phyloP scores from a whole-genome alignment of 2,113 vertebrate genomes.

The Hyaena hyaena region DNA sequence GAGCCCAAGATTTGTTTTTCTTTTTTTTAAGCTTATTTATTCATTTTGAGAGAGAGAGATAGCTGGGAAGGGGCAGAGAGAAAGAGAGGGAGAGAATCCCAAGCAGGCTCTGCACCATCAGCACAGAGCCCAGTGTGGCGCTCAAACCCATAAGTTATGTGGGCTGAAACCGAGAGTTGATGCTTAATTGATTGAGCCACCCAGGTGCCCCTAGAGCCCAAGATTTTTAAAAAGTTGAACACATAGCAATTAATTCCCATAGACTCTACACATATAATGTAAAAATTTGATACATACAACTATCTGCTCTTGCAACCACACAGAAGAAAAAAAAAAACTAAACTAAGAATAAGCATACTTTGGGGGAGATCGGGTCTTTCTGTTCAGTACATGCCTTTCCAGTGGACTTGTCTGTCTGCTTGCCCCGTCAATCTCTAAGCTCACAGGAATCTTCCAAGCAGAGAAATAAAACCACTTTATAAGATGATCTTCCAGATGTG shows the following conservation, averaged over 20 bases:
- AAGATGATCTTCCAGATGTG: background rate
- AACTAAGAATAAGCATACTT: background rate
- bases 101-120: too few species aligned
- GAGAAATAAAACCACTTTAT: background rate
- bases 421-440: background rate
- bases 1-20: background rate
- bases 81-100: too few species aligned
- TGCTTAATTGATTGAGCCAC: too few species aligned
- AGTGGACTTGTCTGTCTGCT: too few species aligned
- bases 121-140: too few species aligned
- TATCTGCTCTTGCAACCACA: background rate
- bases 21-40: background rate
- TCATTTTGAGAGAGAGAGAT: too few species aligned
- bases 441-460: background rate
- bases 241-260: background rate
- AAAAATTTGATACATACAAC: background rate
- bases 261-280: background rate
- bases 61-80: too few species aligned
- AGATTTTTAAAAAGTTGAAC: background rate
- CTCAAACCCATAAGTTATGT: too few species aligned
- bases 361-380: background rate
- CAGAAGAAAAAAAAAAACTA: background rate
- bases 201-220: background rate
- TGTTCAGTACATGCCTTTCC: background rate
- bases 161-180: too few species aligned